Evolutionary conservation across 1,140 invertebrate genomes (phyloP).

Genomic region (Drosophila varians): DNA sequence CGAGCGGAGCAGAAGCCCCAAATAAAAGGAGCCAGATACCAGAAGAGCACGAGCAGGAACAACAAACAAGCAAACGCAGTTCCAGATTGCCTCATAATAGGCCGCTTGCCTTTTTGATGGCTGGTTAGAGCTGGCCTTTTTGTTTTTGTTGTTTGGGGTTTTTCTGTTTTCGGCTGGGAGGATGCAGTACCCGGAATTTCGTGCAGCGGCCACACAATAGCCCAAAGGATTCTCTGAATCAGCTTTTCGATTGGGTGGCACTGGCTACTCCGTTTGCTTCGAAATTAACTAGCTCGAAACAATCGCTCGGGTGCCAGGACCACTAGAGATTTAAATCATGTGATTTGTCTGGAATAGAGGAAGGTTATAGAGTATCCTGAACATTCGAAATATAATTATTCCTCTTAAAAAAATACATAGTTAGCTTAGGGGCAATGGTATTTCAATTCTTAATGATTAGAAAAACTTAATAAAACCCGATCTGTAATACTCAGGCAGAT

Average conservation of each 20-base stretch:
- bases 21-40: constrained; percentile 14
- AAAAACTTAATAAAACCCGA: too few species aligned
- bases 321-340: not conserved
- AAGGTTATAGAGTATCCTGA: too few species aligned
- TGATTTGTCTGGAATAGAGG: too few species aligned
- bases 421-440: too few species aligned
- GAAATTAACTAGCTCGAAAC: constrained; percentile 44
- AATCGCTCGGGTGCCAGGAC: not conserved
- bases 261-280: constrained; percentile 11
- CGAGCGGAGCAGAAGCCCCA: constrained; percentile 47
- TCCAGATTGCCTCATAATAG: constrained; percentile 66
- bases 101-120: constrained; percentile 45
- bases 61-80: constrained; percentile 34
- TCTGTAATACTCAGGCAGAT: too few species aligned
- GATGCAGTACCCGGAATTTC: constrained; percentile 74
- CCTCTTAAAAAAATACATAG: too few species aligned
- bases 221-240: constrained; percentile 76
- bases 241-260: constrained; percentile 55
- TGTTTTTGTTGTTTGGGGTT: constrained; percentile 28
- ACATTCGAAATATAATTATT: too few species aligned
- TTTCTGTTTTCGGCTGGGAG: constrained; percentile 24
- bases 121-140: constrained; percentile 28
- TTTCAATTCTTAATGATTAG: too few species aligned
- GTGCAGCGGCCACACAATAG: constrained; percentile 72
- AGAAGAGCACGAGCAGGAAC: constrained; percentile 8